Evolutionary conservation across 1,140 invertebrate species (phyloP).

Genomic region (Anadara kagoshimensis): DNA sequence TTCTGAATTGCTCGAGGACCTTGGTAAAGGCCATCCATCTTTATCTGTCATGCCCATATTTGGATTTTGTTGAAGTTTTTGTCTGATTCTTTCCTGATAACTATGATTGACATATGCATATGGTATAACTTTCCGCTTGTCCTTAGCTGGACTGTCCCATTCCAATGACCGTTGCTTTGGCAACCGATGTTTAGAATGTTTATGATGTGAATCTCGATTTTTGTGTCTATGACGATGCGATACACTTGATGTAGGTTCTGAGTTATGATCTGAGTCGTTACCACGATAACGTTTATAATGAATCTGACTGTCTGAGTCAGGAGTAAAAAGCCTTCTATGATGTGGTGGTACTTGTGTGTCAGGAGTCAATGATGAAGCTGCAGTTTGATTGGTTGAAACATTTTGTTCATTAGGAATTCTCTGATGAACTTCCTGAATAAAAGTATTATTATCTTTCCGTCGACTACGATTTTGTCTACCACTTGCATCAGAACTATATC

Average conservation of each 20-base stretch:
- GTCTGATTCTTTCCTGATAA: slow-evolving; percentile 62
- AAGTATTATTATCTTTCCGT: slow-evolving; percentile 34
- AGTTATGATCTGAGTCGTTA: slow-evolving; percentile 68
- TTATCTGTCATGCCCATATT: slow-evolving; percentile 24
- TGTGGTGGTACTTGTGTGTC: neutral
- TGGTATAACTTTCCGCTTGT: slow-evolving; percentile 53
- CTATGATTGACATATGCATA: slow-evolving; percentile 71
- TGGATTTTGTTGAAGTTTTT: slow-evolving; percentile 60
- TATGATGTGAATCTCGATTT: slow-evolving; percentile 47
- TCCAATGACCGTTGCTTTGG: slow-evolving; percentile 62
- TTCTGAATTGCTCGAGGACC: neutral
- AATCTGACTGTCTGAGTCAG: slow-evolving; percentile 63
- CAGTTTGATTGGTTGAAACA: slow-evolving; percentile 11
- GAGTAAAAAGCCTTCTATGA: slow-evolving; percentile 20
- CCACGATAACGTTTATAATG: slow-evolving; percentile 44
- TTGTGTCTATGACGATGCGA: slow-evolving; percentile 44
- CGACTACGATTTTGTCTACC: slow-evolving; percentile 41
- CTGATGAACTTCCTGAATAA: slow-evolving; percentile 57
- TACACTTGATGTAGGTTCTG: slow-evolving; percentile 56
- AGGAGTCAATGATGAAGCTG: slow-evolving; percentile 5
- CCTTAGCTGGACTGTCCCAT: slow-evolving; percentile 55
- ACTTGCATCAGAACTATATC: slow-evolving; percentile 60
- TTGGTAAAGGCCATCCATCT: neutral
- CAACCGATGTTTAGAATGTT: slow-evolving; percentile 51
- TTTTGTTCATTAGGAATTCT: slow-evolving; percentile 48